Percentiles rank a stretch among this genome's conserved stretches.
Evolutionary conservation across 2,797 vertebrate genomes (phyloP).

Genomic region (Ctenopoma multispine): DNA sequence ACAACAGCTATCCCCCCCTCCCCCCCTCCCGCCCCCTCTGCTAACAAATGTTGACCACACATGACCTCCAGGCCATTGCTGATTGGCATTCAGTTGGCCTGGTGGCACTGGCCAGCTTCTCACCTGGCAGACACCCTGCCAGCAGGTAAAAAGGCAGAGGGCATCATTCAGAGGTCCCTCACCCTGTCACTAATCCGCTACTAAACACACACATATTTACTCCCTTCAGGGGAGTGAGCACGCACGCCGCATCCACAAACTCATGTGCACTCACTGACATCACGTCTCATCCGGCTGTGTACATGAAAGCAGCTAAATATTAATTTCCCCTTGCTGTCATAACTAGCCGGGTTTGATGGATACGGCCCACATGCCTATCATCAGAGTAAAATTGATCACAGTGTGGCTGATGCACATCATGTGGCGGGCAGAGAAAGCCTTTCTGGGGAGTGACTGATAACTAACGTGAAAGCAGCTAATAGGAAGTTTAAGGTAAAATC

Average conservation of each 20-base stretch:
- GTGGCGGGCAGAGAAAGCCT: conserved; percentile 33
- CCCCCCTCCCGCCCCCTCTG: conserved; percentile 5
- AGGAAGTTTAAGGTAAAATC: conserved; percentile 73
- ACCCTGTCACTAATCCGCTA: conserved; percentile 61
- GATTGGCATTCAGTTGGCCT: conserved; percentile 70
- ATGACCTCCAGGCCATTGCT: conserved; percentile 58
- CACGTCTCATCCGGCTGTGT: conserved; percentile 20
- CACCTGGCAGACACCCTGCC: conserved; percentile 59
- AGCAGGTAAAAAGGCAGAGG: conserved; percentile 53
- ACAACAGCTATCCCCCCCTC: not conserved
- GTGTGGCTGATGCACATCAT: conserved; percentile 62
- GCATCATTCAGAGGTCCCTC: conserved; percentile 62
- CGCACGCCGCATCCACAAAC: conserved; percentile 27
- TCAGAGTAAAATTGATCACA: conserved; percentile 66
- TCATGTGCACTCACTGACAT: conserved; percentile 1
- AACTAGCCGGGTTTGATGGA: conserved; percentile 62
- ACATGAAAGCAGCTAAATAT: conserved; percentile 53
- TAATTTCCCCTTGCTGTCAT: conserved; percentile 60
- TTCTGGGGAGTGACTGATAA: conserved; percentile 64
- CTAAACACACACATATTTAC: conserved; percentile 13
- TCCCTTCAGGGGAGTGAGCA: not conserved
- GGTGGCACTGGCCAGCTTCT: conserved; percentile 56
- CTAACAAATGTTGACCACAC: conserved; percentile 42
- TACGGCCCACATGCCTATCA: conserved; percentile 55
- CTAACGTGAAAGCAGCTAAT: conserved; percentile 70